Base-by-base conservation (phyloP, 2,113 vertebrate genomes). In the Serinus canaria region DNA sequence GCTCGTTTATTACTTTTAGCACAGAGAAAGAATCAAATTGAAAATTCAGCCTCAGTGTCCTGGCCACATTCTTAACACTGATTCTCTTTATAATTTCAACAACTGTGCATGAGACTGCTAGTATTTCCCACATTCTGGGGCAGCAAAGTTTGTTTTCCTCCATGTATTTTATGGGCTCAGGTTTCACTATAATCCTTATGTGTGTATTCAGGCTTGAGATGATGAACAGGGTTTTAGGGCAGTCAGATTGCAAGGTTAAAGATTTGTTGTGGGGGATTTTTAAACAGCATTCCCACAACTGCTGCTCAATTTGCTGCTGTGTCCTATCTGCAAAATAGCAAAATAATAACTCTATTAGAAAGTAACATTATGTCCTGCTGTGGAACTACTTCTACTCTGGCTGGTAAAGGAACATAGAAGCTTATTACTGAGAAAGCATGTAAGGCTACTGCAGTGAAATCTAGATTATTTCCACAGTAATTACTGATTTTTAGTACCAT, bases 381-480 rank as follows among this genome's bases (percentile, higher is more conserved):
- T 72, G 63, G 59, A n/a, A 67, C 39, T 81, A 25, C 43, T 74
- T 94, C 50, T 43, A 47, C 62, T n/a, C 49, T 78, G 52, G 43
- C 50, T 91, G 46, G 52, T 46, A 78, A 96, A 85, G 6, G 25
- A 76, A 85, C 27, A 28, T 28, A 80, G 27, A 43, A 37, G 30
- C 84, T 91, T 89, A 75, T 78, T 91, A 93, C 16, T 62, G 46
- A 93, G 46, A 93, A 76, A 59, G 63, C 41, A 9, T 66, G 43
- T 87, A 66, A 62, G 39, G 44, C 5, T 66, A 80, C 69, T 78
- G 84, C 37, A 68, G 39, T 3, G 22, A 93, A 94, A 84, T 86
- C 55, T 78, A 85, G 63, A 85, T 85, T 90, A 66, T 91, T 96
- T 94, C 39, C n/a, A 47, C 59, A 58, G 64, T 83, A 92, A 90